phyloP scores from a whole-genome alignment of 2,888 invertebrate species.

The Ochropleura leucogaster region DNA sequence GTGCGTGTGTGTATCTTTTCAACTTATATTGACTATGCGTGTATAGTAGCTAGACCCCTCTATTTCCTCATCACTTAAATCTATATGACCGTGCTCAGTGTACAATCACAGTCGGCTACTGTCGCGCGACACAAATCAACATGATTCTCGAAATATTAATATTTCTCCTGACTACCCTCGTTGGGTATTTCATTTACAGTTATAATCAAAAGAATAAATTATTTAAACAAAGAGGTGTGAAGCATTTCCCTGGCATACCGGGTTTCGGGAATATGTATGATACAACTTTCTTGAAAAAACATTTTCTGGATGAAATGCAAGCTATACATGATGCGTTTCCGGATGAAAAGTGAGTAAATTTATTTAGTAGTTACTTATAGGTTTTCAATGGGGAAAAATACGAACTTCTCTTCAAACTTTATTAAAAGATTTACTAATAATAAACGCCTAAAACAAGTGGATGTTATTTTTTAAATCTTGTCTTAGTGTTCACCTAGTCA shows the following conservation, averaged over 20 bases:
- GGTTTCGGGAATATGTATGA: constrained; percentile 79
- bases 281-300: constrained; percentile 71
- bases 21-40: too few species aligned
- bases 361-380: not conserved
- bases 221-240: constrained; percentile 75
- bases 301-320: constrained; percentile 76
- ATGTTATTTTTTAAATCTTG: not conserved
- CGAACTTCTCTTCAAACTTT: not conserved
- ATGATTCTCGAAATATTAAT: constrained; percentile 81
- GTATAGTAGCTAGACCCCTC: not conserved
- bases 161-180: constrained; percentile 72
- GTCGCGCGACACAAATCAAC: constrained; percentile 48
- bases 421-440: too few species aligned
- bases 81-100: constrained; percentile 4
- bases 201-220: constrained; percentile 73
- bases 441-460: not conserved
- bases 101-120: constrained; percentile 12
- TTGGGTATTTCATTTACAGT: constrained; percentile 72
- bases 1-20: too few species aligned
- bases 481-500: not conserved
- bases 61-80: constrained; percentile 4
- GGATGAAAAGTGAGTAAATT: constrained; percentile 75
- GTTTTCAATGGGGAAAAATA: not conserved
- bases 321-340: constrained; percentile 79
- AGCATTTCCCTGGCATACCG: constrained; percentile 77